These are phyloP conservation scores for Podarcis siculus DNA, from an alignment of 2,797 vertebrate species.

Conservation along the genomic window DNA sequence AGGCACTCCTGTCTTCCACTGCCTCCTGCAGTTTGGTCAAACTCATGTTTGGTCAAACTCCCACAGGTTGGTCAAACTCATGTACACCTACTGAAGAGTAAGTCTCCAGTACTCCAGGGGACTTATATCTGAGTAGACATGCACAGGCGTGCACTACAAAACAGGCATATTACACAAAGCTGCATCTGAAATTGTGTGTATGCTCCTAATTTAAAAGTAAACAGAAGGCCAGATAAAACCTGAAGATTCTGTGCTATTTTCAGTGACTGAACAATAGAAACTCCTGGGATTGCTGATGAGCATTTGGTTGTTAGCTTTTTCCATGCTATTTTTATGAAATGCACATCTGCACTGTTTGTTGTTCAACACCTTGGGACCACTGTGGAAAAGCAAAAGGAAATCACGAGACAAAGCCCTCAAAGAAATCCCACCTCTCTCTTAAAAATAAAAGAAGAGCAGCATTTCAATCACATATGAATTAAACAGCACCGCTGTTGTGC, in stretches of 20 bases:
- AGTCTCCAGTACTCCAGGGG: not conserved
- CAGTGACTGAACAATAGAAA: conserved; percentile 28
- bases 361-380: not conserved
- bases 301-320: not conserved
- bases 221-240: not conserved
- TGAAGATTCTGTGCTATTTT: conserved; percentile 1
- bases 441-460: not conserved
- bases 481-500: not conserved
- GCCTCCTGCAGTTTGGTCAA: too few species aligned
- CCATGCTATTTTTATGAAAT: not conserved
- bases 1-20: too few species aligned
- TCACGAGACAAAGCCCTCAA: not conserved
- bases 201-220: conserved; percentile 22
- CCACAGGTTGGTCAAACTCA: too few species aligned
- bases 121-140: not conserved
- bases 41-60: too few species aligned
- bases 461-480: not conserved
- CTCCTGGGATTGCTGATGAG: conserved; percentile 1
- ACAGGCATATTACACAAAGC: conserved; percentile 16
- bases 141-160: not conserved
- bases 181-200: not conserved
- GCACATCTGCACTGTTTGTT: not conserved
- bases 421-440: fast-evolving
- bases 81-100: not conserved
- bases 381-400: not conserved